Evolutionary conservation across 1,140 invertebrate species (phyloP).

Genomic region (Arctopsyche grandis): DNA sequence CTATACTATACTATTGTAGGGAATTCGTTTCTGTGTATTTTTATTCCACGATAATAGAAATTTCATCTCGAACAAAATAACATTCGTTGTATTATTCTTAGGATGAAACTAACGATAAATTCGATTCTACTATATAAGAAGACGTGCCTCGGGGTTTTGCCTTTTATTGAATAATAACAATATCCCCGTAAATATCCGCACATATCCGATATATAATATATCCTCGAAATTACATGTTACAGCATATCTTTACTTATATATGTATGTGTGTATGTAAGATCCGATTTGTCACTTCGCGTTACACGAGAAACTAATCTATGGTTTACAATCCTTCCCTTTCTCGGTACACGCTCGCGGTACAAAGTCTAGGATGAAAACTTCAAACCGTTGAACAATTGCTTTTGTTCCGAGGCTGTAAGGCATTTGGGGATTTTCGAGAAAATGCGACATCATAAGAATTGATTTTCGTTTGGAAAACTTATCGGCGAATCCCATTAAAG

Average conservation of each 20-base stretch:
- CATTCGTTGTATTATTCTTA: neutral
- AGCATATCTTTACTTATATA: neutral
- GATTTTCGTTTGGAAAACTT: no score
- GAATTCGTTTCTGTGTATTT: neutral
- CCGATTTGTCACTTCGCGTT: slow-evolving; percentile 20
- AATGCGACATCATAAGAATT: neutral
- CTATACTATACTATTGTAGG: no score
- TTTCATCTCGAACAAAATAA: neutral
- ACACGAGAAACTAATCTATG: slow-evolving; percentile 27
- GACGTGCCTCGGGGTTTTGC: neutral
- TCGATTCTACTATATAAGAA: neutral
- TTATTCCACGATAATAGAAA: neutral
- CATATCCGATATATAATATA: no score
- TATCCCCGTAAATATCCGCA: neutral
- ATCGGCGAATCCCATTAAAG: no score
- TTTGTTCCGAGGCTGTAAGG: neutral
- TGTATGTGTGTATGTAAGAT: slow-evolving; percentile 1
- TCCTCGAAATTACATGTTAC: neutral
- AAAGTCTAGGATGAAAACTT: neutral
- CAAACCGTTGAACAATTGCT: neutral
- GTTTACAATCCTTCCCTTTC: neutral
- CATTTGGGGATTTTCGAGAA: neutral
- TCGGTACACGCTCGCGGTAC: neutral
- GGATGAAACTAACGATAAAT: neutral
- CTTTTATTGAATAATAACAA: slow-evolving; percentile 19